Base-by-base conservation (phyloP, 1,140 invertebrate genomes). In the Trypoxylus dichotomus region DNA sequence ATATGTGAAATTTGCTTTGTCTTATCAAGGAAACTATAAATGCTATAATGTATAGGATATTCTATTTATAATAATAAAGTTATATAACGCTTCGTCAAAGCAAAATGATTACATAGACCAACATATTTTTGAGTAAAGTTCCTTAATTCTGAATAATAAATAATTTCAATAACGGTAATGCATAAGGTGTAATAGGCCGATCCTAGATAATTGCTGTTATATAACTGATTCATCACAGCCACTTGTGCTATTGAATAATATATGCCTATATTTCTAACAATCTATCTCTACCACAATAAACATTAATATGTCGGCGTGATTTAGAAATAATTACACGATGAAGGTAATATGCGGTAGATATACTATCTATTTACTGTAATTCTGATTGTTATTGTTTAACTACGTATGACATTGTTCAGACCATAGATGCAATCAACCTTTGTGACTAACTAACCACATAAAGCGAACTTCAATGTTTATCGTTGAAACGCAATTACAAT, bases 371-470 rank as follows among this genome's bases (percentile, higher is more conserved):
- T 54, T 54, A 54, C 15, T 54, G 47, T 54, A 54, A n/a, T 54
- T 54, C 47, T 54, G 47, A 54, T 54, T 54, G 15, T 54, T 54
- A 54, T 54, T 54, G 47, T 54, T 54, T 54, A 54, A 54, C 47
- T 21, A 15, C 6, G 19, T n/a, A n/a, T 54, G 47, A 54, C 47
- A 54, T 54, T 54, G 15, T 15, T 54, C 3, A n/a, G 15, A 54
- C 47, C 47, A 54, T 54, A 54, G 15, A 54, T 6, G n/a, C 1
- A 15, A 6, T 54, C 6, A 19, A 54, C 47, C 47, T 54, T n/a
- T 54, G 47, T 15, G 15, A 54, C 47, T 5, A 43, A 7, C 15
- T 19, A 54, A 43, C 42, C 47, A 54, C 47, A 19, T 54, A 54
- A 54, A 54, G 19, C 19, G 15, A 54, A 54, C 15, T n/a, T 54